A percentile compares a stretch with the other conserved stretches of the same genome.
Conservation (phyloP, 2,113 vertebrate species). For the Mormyrus iriodes region DNA sequence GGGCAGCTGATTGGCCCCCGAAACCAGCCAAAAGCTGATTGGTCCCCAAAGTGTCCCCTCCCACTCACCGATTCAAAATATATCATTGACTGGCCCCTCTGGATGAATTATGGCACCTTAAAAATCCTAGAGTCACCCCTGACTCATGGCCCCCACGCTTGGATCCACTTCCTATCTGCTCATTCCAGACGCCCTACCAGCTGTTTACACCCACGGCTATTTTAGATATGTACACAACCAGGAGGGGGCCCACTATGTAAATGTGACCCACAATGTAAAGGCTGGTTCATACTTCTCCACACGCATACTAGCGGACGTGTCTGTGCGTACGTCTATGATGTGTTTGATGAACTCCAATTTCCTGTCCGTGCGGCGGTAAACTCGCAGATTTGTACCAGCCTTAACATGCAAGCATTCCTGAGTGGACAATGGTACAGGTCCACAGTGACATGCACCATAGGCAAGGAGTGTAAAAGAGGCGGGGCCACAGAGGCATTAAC, state of each 20-base stretch:
- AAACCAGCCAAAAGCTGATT: too few relatives aligned
- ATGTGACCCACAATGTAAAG: background rate
- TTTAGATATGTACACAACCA: background rate
- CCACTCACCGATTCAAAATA: background rate
- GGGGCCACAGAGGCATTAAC: background rate
- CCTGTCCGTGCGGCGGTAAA: too few relatives aligned
- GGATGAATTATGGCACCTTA: background rate
- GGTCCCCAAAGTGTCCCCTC: background rate
- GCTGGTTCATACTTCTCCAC: too few relatives aligned
- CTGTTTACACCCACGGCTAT: background rate
- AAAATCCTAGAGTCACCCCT: background rate
- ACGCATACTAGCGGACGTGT: too few relatives aligned
- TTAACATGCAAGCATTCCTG: background rate
- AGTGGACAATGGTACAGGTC: background rate
- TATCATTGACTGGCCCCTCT: background rate
- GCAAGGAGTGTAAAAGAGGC: background rate
- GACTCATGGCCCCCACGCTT: background rate
- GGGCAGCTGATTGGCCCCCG: background rate
- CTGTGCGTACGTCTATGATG: too few relatives aligned
- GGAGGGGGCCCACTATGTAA: background rate
- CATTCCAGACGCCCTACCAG: background rate
- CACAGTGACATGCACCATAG: background rate
- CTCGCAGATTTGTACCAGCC: too few relatives aligned
- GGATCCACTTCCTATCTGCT: background rate
- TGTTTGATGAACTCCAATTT: too few relatives aligned